phyloP scores from a whole-genome alignment of 1,140 invertebrate genomes.

The Stegodyphus mimosarum region DNA sequence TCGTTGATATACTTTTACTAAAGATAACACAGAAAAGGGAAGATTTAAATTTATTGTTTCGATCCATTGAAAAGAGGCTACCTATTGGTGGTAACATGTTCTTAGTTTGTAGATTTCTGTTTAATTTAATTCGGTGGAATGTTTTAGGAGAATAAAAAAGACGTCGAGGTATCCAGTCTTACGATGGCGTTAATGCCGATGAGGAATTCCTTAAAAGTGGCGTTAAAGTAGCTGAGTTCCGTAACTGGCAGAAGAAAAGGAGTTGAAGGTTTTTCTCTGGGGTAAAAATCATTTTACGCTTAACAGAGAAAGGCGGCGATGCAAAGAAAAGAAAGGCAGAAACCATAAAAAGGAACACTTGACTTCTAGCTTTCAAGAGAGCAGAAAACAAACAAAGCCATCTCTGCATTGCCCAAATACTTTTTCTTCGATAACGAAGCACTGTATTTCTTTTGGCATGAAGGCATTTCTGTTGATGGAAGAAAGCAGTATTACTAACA shows the following conservation, averaged over 20 bases:
- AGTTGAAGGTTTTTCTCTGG: slow-evolving; percentile 14
- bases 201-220: slow-evolving; percentile 12
- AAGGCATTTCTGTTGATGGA: too few species aligned
- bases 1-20: too few species aligned
- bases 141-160: too few species aligned
- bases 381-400: slow-evolving; percentile 23
- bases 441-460: slow-evolving; percentile 3
- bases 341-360: slow-evolving; percentile 38
- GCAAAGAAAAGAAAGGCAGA: slow-evolving; percentile 12
- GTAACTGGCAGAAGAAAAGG: not conserved
- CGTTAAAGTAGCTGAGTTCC: not conserved
- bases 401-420: slow-evolving; percentile 9
- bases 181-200: not conserved
- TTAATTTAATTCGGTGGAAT: too few species aligned
- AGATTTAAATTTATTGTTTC: too few species aligned
- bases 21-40: too few species aligned
- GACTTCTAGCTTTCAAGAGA: not conserved
- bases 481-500: not conserved
- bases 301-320: slow-evolving; percentile 9
- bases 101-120: too few species aligned
- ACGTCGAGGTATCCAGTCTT: not conserved
- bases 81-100: too few species aligned
- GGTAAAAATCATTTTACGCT: slow-evolving; percentile 51
- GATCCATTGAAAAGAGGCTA: too few species aligned
- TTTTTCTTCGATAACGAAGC: slow-evolving; percentile 25